Conservation (phyloP, 92 coral and sea anemone species). For the Epizoanthus ramosus region DNA sequence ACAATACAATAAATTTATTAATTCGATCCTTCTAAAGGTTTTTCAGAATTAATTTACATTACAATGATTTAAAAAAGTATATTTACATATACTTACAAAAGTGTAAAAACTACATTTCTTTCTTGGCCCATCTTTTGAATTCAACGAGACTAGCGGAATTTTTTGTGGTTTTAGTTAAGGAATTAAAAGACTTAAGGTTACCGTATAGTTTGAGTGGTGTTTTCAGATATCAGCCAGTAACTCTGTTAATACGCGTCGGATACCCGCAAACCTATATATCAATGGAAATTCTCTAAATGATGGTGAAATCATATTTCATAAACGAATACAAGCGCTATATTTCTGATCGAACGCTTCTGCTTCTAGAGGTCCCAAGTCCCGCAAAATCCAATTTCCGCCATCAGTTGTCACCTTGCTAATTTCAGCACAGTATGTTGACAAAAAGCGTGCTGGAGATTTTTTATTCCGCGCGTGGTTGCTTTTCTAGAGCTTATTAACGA, state of each 20-base stretch:
- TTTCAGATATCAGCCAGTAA: not conserved
- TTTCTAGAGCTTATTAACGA: slow-evolving; percentile 27
- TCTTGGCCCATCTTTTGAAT: too few relatives aligned
- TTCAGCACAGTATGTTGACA: slow-evolving; percentile 38
- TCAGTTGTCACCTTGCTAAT: slow-evolving; percentile 8
- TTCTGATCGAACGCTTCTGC: not conserved
- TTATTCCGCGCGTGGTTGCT: slow-evolving; percentile 30
- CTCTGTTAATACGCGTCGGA: not conserved
- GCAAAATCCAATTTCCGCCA: slow-evolving; percentile 25
- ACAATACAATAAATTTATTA: too few relatives aligned
- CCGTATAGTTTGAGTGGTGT: not conserved
- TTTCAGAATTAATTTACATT: too few relatives aligned
- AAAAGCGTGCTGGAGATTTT: slow-evolving; percentile 29
- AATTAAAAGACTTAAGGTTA: too few relatives aligned
- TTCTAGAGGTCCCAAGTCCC: not conserved
- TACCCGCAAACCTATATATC: too few relatives aligned
- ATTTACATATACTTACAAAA: too few relatives aligned
- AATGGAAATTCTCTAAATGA: not conserved
- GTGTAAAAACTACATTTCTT: too few relatives aligned
- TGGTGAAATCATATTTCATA: slow-evolving; percentile 15
- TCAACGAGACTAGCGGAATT: too few relatives aligned
- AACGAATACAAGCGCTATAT: slow-evolving; percentile 5
- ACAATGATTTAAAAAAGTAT: too few relatives aligned
- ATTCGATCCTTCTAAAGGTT: too few relatives aligned
- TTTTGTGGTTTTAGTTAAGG: too few relatives aligned